Evolutionary conservation across 1,140 invertebrate genomes (phyloP), one percentile per base, ranked within the genome.

Genomic region (Neodiprion fabricii): DNA sequence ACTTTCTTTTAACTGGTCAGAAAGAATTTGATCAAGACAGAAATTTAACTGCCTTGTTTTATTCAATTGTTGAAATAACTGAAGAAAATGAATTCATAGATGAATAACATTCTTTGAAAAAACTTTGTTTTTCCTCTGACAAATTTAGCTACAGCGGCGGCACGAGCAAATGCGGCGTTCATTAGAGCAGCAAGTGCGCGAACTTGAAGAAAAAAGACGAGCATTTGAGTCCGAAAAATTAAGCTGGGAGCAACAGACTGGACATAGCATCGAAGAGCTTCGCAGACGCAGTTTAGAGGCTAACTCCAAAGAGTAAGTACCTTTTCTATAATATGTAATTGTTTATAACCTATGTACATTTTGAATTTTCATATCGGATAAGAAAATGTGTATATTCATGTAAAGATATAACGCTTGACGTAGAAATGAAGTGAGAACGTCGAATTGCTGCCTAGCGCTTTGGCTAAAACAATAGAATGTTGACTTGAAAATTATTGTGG

Each of bases 211-310:
- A 78, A 96, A 96, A 79, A 91, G 95, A 83, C 91, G 93, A 77
- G 92, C 92, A 21, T 96, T 98, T 80, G 95, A 96, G 79, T 89
- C 92, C n/a, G 98, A 99, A 84, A 96, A 94, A 82, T 89, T 92
- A 77, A 87, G 92, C 48, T 99, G 97, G 96, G 97, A 99, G 88
- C 93, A 95, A 76, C 91, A 93, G n/a, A 96, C 95, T 83, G 94
- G 95, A 77, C 92, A 96, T 50, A 96, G 94, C 84, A 91, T 97
- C 77, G 96, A 96, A 83, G 96, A 97, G 84, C 89, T 97, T 73
- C 91, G 95, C 75, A 91, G 96, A 74, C 91, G 94, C 82, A 95
- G 94, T 80, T 89, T 97, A 77, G 96, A 97, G 87, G 94, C 94
- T 68, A 95, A 95, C 86, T 95, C 94, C 85, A 96, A 95, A 91